These are phyloP conservation scores for Cryptotis parvus DNA, from an alignment of 2,113 vertebrate species.

Conservation along the genomic window DNA sequence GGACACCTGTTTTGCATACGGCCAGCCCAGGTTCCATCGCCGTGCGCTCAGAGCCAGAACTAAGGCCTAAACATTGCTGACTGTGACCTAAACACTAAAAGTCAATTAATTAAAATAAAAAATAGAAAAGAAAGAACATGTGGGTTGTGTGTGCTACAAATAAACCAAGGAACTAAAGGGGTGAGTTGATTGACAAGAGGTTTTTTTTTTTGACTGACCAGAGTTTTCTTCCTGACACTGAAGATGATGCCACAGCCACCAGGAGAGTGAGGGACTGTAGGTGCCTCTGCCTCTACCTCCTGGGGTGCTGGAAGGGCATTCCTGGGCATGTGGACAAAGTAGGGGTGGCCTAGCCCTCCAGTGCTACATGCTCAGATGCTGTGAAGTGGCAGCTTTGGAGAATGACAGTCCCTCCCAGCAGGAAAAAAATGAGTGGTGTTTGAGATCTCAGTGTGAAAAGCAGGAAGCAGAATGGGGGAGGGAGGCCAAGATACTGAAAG, in stretches of 20 bases:
- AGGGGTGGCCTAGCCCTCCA: not conserved
- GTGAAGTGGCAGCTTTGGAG: not conserved
- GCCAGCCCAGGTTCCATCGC: too few relatives aligned
- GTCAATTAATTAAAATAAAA: too few relatives aligned
- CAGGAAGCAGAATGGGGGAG: not conserved
- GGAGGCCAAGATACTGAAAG: constrained; percentile 4
- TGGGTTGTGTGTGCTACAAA: not conserved
- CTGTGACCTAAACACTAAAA: too few relatives aligned
- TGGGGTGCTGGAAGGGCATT: not conserved
- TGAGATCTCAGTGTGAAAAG: not conserved
- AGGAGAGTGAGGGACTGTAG: not conserved
- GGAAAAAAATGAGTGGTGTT: not conserved
- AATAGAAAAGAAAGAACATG: not conserved
- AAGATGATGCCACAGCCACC: not conserved
- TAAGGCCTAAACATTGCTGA: too few relatives aligned
- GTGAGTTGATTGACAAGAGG: not conserved
- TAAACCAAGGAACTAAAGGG: not conserved
- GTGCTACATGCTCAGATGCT: accelerated
- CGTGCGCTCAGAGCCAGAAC: too few relatives aligned
- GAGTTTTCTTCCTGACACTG: not conserved
- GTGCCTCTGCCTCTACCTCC: not conserved
- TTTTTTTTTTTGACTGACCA: not conserved
- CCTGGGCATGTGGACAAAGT: not conserved
- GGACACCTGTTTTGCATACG: too few relatives aligned
- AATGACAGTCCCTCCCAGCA: not conserved